phyloP scores from a whole-genome alignment of 2,888 invertebrate species.

The Mesochorus sp. region DNA sequence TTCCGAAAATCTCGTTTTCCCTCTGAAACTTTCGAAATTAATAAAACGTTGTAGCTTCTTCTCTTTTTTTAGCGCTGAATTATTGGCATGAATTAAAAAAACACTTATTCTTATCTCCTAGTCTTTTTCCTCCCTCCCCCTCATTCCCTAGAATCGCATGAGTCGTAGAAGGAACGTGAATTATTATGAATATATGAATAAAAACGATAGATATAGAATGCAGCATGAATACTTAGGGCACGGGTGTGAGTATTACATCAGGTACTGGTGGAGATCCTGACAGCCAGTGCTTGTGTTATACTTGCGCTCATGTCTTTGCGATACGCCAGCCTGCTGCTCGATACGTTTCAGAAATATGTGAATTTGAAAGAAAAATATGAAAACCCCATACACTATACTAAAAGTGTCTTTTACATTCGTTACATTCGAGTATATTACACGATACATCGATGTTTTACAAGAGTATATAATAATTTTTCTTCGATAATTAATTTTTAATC shows the following conservation, averaged over 20 bases:
- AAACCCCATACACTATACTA: conserved; percentile 1
- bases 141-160: too few species aligned
- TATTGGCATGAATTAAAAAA: conserved; percentile 47
- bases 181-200: conserved; percentile 1
- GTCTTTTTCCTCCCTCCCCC: too few species aligned
- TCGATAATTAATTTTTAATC: too few species aligned
- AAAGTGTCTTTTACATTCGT: not conserved
- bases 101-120: too few species aligned
- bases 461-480: conserved; percentile 18
- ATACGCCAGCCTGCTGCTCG: conserved; percentile 75
- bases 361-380: not conserved
- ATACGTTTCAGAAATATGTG: conserved; percentile 34
- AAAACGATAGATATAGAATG: conserved; percentile 74
- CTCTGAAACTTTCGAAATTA: too few species aligned
- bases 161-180: not conserved
- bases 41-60: too few species aligned
- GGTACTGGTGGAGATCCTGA: conserved; percentile 92
- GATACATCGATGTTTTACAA: conserved; percentile 40
- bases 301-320: conserved; percentile 86
- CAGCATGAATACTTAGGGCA: conserved; percentile 83
- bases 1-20: not conserved
- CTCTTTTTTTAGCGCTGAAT: conserved; percentile 53
- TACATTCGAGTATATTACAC: conserved; percentile 33
- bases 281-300: conserved; percentile 97
- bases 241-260: conserved; percentile 99